Evolutionary conservation across 2,113 vertebrate species (phyloP).

Genomic region (Bubo blakistoni): DNA sequence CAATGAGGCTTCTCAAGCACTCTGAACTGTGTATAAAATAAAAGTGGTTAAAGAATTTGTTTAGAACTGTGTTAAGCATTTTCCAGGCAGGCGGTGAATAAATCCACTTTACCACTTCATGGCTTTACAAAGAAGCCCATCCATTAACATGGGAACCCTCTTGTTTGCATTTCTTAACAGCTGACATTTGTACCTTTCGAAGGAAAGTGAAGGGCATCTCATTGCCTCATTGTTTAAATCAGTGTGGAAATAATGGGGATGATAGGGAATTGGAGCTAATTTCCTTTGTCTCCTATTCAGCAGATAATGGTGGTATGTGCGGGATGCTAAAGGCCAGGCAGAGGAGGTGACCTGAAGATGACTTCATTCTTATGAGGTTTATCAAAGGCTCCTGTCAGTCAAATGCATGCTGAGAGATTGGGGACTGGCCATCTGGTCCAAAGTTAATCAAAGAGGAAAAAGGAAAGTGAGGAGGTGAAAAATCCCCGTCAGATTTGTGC

Average conservation of each 20-base stretch:
- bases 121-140: slow-evolving; percentile 71
- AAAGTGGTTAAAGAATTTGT: slow-evolving; percentile 54
- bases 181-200: slow-evolving; percentile 81
- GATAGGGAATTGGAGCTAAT: slow-evolving; percentile 76
- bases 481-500: slow-evolving; percentile 66
- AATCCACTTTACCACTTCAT: slow-evolving; percentile 64
- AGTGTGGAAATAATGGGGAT: slow-evolving; percentile 71
- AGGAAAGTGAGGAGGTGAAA: slow-evolving; percentile 78
- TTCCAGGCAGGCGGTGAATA: slow-evolving; percentile 51
- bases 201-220: slow-evolving; percentile 81
- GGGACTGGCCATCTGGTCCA: slow-evolving; percentile 92
- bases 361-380: slow-evolving; percentile 85
- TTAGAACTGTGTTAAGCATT: slow-evolving; percentile 60
- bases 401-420: slow-evolving; percentile 91
- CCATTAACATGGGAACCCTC: slow-evolving; percentile 75
- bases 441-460: slow-evolving; percentile 86
- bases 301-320: slow-evolving; percentile 79
- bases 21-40: not conserved
- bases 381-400: slow-evolving; percentile 94
- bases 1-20: not conserved
- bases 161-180: slow-evolving; percentile 81
- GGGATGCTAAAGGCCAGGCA: slow-evolving; percentile 77
- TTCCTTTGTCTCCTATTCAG: slow-evolving; percentile 85
- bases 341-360: slow-evolving; percentile 79
- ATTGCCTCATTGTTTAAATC: slow-evolving; percentile 73